Evolutionary conservation across 2,888 invertebrate species (phyloP), one percentile per base, ranked within the genome.

Genomic region (Andricus quercusramuli): DNA sequence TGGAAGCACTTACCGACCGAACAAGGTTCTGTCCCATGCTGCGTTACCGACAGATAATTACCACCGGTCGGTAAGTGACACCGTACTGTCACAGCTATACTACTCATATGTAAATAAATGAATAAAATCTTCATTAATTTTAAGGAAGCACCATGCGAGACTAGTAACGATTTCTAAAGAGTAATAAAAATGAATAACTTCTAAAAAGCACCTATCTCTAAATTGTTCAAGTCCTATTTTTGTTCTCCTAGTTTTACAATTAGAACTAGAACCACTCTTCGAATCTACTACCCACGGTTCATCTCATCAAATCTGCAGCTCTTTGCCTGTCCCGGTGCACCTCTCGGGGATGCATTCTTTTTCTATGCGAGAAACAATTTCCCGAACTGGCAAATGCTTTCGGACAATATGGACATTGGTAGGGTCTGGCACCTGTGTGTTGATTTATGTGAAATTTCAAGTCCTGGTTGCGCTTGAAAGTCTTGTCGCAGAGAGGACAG

Each of bases 391-490:
- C 95, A 90, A 96, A 96, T 79, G 95, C 94, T 91, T 96, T 96
- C 0, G 96, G 95, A 92, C 96, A 96, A 88, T 95, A 96, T 47
- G 96, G 96, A 90, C 96, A 96, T 91, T 95, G 94, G 91, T 96
- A 96, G 37, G 96, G 96, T 88, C 95, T 94, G 6, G 94, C 95
- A 70, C 96, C 96, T n/a, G 96, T 96, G 88, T 96, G 96, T 88
- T 96, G 96, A 90, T 96, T 96, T 88, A 96, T 95, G 89, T 96
- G 96, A 90, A 96, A 96, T 95, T 96, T 96, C 83, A 96, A 93
- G 91, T 96, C 96, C 91, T 96, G 96, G 90, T 96, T 96, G 84
- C 96, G 93, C 90, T 96, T 96, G 89, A 96, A 96, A 32, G 94
- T 95, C 91, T 96, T 96, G 89, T 95, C 95, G 91, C 96, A 96